phyloP scores from a whole-genome alignment of 2,113 vertebrate species.

The Euleptes europaea region DNA sequence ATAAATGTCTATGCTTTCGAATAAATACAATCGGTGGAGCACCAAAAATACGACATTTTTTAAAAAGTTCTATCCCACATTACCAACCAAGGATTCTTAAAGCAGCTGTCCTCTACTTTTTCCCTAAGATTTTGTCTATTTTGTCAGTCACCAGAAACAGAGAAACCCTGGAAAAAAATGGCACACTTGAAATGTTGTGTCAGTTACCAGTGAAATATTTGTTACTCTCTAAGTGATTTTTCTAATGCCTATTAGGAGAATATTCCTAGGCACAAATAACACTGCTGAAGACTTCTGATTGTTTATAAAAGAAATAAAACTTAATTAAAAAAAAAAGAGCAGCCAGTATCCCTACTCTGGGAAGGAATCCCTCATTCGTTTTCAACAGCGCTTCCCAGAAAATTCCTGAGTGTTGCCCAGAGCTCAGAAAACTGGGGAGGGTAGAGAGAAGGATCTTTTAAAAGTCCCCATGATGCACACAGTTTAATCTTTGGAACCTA shows the following conservation, averaged over 20 bases:
- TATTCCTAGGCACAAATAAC: conserved; percentile 16
- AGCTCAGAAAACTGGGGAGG: not conserved
- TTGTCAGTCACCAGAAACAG: conserved; percentile 57
- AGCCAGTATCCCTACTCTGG: not conserved
- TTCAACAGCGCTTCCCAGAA: not conserved
- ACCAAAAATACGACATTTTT: conserved; percentile 40
- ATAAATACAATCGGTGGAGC: conserved; percentile 27
- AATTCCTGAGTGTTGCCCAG: not conserved
- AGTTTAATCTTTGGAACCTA: conserved; percentile 75
- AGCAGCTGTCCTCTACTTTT: no score
- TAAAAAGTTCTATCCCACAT: no score
- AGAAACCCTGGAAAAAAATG: conserved; percentile 45
- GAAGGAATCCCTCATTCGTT: not conserved
- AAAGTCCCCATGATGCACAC: conserved; percentile 70
- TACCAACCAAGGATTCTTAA: no score
- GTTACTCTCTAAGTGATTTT: conserved; percentile 49
- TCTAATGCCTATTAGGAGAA: conserved; percentile 10
- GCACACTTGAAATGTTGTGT: conserved; percentile 37
- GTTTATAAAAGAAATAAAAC: no score
- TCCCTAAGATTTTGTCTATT: conserved; percentile 41
- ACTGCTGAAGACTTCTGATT: no score
- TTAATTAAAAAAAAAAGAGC: no score
- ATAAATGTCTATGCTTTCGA: no score
- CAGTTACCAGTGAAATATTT: conserved; percentile 38
- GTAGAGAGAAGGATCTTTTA: conserved; percentile 48